Base-by-base conservation (phyloP, 1,140 invertebrate genomes). In the Coenobita brevimanus region DNA sequence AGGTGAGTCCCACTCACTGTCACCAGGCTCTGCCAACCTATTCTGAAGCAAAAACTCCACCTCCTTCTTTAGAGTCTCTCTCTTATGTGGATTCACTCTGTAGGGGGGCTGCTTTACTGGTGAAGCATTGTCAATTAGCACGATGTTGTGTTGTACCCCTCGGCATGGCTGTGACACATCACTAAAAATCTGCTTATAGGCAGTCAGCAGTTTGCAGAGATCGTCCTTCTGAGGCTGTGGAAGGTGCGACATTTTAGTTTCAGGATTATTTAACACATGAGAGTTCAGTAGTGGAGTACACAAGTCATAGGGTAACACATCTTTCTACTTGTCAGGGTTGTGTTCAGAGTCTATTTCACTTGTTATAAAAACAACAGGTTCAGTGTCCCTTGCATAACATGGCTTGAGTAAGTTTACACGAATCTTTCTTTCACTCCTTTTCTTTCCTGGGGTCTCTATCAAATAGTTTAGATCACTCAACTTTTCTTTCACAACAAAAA, bases 91-190 rank as follows among this genome's bases (percentile, higher is more conserved):
- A 46, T n/a, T 76, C 3, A 46, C 41, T 41, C 38, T 41, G n/a
- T 76, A 46, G n/a, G 73, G 73, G 6, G 33, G n/a, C 24, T 76
- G 73, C 73, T 76, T 76, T 15, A 76, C 46, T 2, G 73, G 73
- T 3, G 41, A n/a, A 15, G n/a, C 1, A 43, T 76, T 38, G 4
- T 46, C 27, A 21, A 76, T 27, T 13, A 38, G 36, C 13, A 43
- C 41, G 46, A 43, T 27, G 46, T 76, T 38, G n/a, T 76, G 73
- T n/a, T 38, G 21, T 1, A 43, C 27, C 2, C 38, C 3, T 2
- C 36, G 38, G 24, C 36, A 17, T 6, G 17, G n/a, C 3, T 38
- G n/a, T 38, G 73, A 38, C 17, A 76, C 73, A 76, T 76, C 73
- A 76, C 17, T n/a, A 46, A 41, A 43, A 24, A 76, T 15, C 1